Evolutionary conservation across 2,888 invertebrate genomes (phyloP), one percentile per base, ranked within the genome.

Genomic region (Cactoblastis cactorum): DNA sequence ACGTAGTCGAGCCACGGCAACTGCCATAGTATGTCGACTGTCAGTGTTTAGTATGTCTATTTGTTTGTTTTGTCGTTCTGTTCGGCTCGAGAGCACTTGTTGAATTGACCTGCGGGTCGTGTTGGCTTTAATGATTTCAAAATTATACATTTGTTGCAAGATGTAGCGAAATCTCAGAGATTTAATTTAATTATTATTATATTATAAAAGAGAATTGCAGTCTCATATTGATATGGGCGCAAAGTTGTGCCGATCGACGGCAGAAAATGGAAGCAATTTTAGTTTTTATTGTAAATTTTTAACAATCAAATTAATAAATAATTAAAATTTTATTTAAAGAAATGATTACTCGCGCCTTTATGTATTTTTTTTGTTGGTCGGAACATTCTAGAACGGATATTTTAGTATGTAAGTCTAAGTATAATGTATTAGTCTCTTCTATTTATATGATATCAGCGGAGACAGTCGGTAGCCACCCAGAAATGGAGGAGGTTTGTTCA

Each of bases 11-110:
- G 18, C 14, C 64, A 58, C 67, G 53, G 62, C 62, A 62, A 76
- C 81, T 79, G 82, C 77, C 82, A 77, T 74, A n/a, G n/a, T n/a
- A 71, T 65, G 66, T 63, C 56, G 74, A 75, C 70, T 77, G 75
- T 69, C 65, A 69, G 56, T 56, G 61, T 52, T 59, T 62, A 62
- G 57, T 49, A 52, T 48, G 48, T 55, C 35, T 45, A 49, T 50
- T 32, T 43, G 33, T 52, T 47, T 24, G 14, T 51, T 50, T n/a
- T n/a, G n/a, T n/a, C 54, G 24, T n/a, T 22, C 56, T n/a, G n/a
- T n/a, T 63, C 67, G 60, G 75, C 74, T 76, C 74, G 70, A 73
- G 54, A 51, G 38, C 53, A 51, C 45, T 61, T 57, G 59, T 51
- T 47, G 54, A 56, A 52, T 53, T 58, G 53, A 53, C 46, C 49